A percentile compares a stretch with the other conserved stretches of the same genome.
These are phyloP conservation scores for Notechis scutatus DNA, from an alignment of 2,113 vertebrate species.

Conservation along the genomic window DNA sequence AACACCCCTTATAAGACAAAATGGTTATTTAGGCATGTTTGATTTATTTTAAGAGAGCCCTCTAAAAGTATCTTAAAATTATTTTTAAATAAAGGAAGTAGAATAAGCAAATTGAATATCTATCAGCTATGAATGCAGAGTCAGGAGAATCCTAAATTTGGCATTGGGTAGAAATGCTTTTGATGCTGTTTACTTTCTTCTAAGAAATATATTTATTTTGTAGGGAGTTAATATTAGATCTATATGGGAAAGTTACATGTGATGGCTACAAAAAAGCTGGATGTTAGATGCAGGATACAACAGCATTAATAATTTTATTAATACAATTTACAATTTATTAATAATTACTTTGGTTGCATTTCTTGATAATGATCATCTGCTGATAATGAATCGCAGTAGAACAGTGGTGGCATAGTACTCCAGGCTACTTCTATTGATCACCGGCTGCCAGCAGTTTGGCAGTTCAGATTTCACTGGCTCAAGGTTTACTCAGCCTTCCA, in stretches of 20 bases:
- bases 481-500: too few species aligned
- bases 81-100: background rate
- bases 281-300: background rate
- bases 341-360: background rate
- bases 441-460: too few species aligned
- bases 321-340: background rate
- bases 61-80: background rate
- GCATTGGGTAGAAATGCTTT: background rate
- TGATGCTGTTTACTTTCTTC: background rate
- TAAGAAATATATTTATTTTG: background rate
- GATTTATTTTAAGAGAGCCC: background rate
- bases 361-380: background rate
- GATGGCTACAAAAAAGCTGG: background rate
- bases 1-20: background rate
- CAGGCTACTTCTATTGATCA: too few species aligned
- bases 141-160: background rate
- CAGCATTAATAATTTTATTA: background rate
- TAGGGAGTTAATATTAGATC: background rate
- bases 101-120: slow-evolving; percentile 27
- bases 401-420: too few species aligned
- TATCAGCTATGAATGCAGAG: background rate
- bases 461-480: too few species aligned
- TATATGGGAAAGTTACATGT: background rate
- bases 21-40: background rate
- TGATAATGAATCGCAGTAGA: background rate